Conservation (phyloP, 2,797 vertebrate genomes). For the Nothura maculosa region DNA sequence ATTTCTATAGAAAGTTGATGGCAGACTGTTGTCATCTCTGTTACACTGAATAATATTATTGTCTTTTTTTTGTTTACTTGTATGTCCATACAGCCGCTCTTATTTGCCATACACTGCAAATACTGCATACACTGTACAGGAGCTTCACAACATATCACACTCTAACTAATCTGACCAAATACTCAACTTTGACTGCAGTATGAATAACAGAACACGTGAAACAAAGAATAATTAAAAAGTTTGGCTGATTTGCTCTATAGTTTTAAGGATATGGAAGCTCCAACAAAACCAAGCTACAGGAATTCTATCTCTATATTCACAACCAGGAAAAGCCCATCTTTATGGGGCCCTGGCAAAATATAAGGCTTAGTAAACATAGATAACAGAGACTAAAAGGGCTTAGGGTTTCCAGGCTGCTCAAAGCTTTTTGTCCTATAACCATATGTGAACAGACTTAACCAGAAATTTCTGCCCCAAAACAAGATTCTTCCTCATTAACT, state of each 20-base stretch:
- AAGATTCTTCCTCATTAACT: neutral
- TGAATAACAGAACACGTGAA: neutral
- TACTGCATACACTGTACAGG: neutral
- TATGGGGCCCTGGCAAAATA: accelerated
- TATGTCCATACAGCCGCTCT: accelerated
- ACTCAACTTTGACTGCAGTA: accelerated
- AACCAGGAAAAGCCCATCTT: neutral
- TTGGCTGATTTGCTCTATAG: neutral
- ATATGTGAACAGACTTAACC: neutral
- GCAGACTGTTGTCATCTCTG: neutral
- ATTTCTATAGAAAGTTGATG: neutral
- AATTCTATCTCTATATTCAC: neutral
- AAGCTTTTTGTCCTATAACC: neutral
- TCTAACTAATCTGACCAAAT: accelerated
- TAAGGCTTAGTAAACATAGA: neutral
- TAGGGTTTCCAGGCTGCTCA: neutral
- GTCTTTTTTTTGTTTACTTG: neutral
- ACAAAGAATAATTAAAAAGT: neutral
- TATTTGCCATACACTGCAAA: accelerated
- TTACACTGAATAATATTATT: neutral
- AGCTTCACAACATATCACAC: neutral
- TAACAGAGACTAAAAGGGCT: neutral
- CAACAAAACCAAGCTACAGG: neutral
- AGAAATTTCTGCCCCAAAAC: neutral
- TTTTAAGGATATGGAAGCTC: neutral